phyloP scores from a whole-genome alignment of 2,888 invertebrate species.

The Lapara coniferarum region DNA sequence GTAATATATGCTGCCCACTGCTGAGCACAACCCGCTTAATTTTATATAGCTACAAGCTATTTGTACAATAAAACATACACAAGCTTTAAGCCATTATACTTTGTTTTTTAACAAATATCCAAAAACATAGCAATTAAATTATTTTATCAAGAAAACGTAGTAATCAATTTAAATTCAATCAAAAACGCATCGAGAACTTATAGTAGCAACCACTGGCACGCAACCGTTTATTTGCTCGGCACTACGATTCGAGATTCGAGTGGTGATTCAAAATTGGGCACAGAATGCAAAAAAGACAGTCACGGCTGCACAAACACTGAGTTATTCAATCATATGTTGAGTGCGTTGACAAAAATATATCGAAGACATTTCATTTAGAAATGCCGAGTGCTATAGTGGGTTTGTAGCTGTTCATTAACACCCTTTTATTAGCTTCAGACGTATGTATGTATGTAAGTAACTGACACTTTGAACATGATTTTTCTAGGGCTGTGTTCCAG shows the following conservation, averaged over 20 bases:
- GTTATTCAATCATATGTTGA: slow-evolving; percentile 7
- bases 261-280: slow-evolving; percentile 21
- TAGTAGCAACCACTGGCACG: slow-evolving; percentile 3
- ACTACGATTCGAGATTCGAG: slow-evolving; percentile 12
- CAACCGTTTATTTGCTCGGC: slow-evolving; percentile 21
- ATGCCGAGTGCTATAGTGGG: background rate
- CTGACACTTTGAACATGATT: too few species aligned
- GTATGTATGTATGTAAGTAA: too few species aligned
- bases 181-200: background rate
- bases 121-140: too few species aligned
- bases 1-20: too few species aligned
- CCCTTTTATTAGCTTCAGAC: too few species aligned
- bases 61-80: too few species aligned
- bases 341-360: background rate
- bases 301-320: slow-evolving; percentile 16
- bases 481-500: background rate
- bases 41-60: too few species aligned
- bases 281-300: slow-evolving; percentile 9
- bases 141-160: background rate
- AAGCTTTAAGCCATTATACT: too few species aligned
- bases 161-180: background rate
- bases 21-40: too few species aligned
- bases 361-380: background rate
- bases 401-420: too few species aligned
- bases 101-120: too few species aligned